phyloP scores from a whole-genome alignment of 1,140 invertebrate species.

The Bombus polaris region DNA sequence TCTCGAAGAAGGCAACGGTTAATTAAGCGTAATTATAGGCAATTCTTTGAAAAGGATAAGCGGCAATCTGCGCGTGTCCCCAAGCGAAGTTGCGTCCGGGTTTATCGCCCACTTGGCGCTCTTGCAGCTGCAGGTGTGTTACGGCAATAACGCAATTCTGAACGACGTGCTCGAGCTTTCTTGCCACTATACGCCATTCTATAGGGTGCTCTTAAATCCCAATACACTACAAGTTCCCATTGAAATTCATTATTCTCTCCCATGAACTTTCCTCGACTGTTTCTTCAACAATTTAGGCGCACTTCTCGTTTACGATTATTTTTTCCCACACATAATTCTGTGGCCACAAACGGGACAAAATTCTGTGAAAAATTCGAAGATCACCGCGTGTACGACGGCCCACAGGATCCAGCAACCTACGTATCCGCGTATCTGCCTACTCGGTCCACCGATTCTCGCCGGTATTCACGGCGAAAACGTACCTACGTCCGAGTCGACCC shows the following conservation, averaged over 20 bases:
- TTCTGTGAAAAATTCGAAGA: neutral
- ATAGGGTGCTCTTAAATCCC: conserved; percentile 41
- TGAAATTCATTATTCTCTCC: no score
- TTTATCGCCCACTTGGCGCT: conserved; percentile 62
- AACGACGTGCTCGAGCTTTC: conserved; percentile 49
- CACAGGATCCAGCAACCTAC: conserved; percentile 52
- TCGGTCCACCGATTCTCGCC: conserved; percentile 55
- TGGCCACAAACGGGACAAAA: neutral
- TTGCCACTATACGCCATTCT: conserved; percentile 29
- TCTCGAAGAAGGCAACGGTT: neutral
- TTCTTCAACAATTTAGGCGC: no score
- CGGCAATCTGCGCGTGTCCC: conserved; percentile 9
- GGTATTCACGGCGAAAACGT: conserved; percentile 59
- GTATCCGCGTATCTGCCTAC: conserved; percentile 54
- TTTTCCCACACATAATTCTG: neutral
- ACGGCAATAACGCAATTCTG: conserved; percentile 31
- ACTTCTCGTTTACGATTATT: neutral
- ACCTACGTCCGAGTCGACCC: conserved; percentile 51
- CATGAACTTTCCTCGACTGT: no score
- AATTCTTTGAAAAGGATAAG: conserved; percentile 24
- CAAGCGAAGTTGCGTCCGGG: conserved; percentile 43
- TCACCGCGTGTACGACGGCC: conserved; percentile 38
- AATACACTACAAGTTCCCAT: neutral
- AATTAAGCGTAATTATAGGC: conserved; percentile 17
- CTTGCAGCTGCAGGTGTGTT: conserved; percentile 59